Evolutionary conservation across 2,113 vertebrate species (phyloP).

Genomic region (Pseudorasbora parva): DNA sequence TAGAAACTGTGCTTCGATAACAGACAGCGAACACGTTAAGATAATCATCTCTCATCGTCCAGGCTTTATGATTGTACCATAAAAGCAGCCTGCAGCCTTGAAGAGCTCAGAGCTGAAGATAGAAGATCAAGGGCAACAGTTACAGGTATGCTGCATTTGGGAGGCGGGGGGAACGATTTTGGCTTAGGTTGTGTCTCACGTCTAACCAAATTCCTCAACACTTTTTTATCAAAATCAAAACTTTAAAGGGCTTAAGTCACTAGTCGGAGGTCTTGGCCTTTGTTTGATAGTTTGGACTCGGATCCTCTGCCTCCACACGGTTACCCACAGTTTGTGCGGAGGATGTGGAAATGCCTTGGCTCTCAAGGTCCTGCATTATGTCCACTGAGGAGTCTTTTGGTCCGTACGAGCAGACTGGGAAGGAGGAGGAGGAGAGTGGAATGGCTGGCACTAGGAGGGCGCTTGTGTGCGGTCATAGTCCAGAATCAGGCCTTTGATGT

Average conservation of each 20-base stretch:
- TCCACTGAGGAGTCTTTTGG: conserved; percentile 66
- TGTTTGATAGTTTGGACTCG: conserved; percentile 49
- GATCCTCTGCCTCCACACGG: not conserved
- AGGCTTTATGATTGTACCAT: conserved; percentile 74
- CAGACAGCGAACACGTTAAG: conserved; percentile 50
- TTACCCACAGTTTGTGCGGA: conserved; percentile 56
- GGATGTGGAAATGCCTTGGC: conserved; percentile 66
- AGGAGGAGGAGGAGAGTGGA: conserved; percentile 26
- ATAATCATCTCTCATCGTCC: conserved; percentile 60
- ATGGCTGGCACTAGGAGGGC: conserved; percentile 64
- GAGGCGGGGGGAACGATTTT: conserved; percentile 33
- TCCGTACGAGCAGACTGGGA: conserved; percentile 59
- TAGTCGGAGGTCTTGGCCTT: conserved; percentile 68
- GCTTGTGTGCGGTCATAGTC: conserved; percentile 80
- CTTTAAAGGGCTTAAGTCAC: conserved; percentile 70
- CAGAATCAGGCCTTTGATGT: conserved; percentile 84
- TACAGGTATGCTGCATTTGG: conserved; percentile 53
- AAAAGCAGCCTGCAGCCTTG: conserved; percentile 56
- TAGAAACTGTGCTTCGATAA: conserved; percentile 59
- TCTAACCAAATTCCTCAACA: conserved; percentile 54
- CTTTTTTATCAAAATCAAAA: conserved; percentile 39
- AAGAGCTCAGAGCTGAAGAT: conserved; percentile 43
- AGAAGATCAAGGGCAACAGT: conserved; percentile 55
- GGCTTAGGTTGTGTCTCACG: conserved; percentile 60
- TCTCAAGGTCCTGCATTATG: conserved; percentile 46